Base-by-base conservation (phyloP, 2,113 vertebrate species). In the Chaetodon trifascialis region DNA sequence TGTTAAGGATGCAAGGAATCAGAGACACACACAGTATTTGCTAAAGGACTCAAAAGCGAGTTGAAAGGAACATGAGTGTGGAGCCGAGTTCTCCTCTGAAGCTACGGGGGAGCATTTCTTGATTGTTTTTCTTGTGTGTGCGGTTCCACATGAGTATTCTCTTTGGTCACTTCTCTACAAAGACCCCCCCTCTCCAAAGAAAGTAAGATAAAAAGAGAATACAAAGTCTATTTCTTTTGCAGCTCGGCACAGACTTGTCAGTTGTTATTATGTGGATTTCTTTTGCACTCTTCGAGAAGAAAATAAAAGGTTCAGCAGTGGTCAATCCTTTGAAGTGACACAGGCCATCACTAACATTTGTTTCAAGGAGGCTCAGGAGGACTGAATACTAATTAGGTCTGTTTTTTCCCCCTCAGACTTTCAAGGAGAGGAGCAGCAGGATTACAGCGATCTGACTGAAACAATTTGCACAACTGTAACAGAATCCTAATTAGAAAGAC, bases 211-310 rank as follows among this genome's bases (percentile, higher is more conserved):
- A 92, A 89, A 90, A 59, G 73, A 80, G 74, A 91, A 81, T 44
- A 72, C 65, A 80, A 86, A 88, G 82, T 76, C 73, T 56, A 81
- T 82, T 86, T 52, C 74, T 82, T 80, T 51, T 67, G 68, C 66
- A 62, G 75, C 78, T 71, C 10, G 15, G 25, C 52, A 49, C 55
- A 64, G 51, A 70, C 76, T 56, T 87, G 90, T 90, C 91, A 86
- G 54, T 89, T 91, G 81, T 75, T 75, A 82, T 93, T 89, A 88
- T 65, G 82, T 74, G 82, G 72, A 88, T 84, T 84, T 83, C 47
- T 84, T 74, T 16, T 79, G 80, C 52, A 25, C 58, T 71, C 67
- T 69, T 72, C 7, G n/a, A 67, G 83, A 47, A 62, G 60, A 88
- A 86, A 88, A 84, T 80, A 73, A 84, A 88, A 79, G 85, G 72